A percentile compares a stretch with the other conserved stretches of the same genome.
Conservation (phyloP, 1,140 invertebrate species). For the Chymomyza costata region DNA sequence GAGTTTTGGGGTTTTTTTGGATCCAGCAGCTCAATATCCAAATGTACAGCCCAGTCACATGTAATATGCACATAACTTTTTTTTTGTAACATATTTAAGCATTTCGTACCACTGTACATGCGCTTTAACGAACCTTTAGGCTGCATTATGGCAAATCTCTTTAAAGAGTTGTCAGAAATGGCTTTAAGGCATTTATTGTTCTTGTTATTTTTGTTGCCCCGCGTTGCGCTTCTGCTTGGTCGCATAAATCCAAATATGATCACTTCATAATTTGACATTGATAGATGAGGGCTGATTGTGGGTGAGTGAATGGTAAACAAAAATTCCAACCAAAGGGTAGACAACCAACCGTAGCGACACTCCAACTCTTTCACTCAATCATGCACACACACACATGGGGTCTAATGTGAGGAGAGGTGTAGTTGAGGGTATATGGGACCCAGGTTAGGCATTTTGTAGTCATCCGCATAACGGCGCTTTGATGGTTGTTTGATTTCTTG, state of each 20-base stretch:
- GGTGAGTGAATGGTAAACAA: slow-evolving; percentile 23
- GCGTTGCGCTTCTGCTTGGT: slow-evolving; percentile 12
- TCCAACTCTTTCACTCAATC: slow-evolving; percentile 53
- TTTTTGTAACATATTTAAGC: too few relatives aligned
- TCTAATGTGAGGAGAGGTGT: slow-evolving; percentile 11
- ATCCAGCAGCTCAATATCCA: too few relatives aligned
- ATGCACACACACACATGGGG: slow-evolving; percentile 31
- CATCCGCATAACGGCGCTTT: slow-evolving; percentile 63
- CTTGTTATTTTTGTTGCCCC: slow-evolving; percentile 2
- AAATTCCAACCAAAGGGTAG: slow-evolving; percentile 48
- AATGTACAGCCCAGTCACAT: too few relatives aligned
- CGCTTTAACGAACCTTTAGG: too few relatives aligned
- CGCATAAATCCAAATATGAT: slow-evolving; percentile 75
- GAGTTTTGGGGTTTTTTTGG: too few relatives aligned
- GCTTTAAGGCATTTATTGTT: too few relatives aligned
- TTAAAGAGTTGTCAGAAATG: too few relatives aligned
- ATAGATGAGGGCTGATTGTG: slow-evolving; percentile 57
- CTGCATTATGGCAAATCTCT: too few relatives aligned
- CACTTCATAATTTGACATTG: slow-evolving; percentile 76
- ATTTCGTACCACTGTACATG: too few relatives aligned
- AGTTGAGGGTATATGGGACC: background rate
- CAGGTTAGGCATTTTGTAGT: slow-evolving; percentile 14
- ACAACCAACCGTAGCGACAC: slow-evolving; percentile 13
- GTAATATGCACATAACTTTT: too few relatives aligned
- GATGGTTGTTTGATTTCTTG: slow-evolving; percentile 74